Evolutionary conservation across 2,888 invertebrate species (phyloP), one percentile per base, ranked within the genome.

Genomic region (Idaea biselata): DNA sequence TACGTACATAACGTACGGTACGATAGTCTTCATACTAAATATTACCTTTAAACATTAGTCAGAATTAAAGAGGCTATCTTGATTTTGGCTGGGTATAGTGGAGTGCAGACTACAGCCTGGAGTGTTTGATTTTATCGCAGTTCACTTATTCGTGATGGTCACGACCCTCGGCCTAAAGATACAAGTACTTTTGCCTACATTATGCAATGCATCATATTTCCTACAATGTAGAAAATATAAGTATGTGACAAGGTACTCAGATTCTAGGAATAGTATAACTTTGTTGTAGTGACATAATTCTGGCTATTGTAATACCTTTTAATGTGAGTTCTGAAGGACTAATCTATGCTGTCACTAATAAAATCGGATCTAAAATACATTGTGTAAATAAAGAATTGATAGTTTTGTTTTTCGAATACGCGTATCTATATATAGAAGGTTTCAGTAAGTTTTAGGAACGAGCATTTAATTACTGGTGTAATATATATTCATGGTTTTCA

Each of bases 251-350:
- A 44, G 44, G 44, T 44, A 44, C 3, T 44, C 14, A 14, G 11
- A 44, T 44, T 44, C 44, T 44, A 44, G 11, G 44, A 44, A 44
- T n/a, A 60, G 8, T 11, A 11, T 44, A 44, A 44, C 44, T 44
- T 14, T 44, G 44, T 44, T 44, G 44, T 44, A 44, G 44, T 44
- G 44, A 44, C 44, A 44, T 44, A 44, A 44, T 14, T 44, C 44
- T 44, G 44, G 14, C 44, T 44, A 44, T 44, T 44, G 68, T 69
- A 71, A 71, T 70, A 69, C 70, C 68, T 65, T 14, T 44, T 44
- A 14, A 44, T 44, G 44, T 44, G 8, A 44, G 14, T 25, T 25
- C 44, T 11, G 44, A 44, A 44, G 44, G 44, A 44, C 44, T 11
- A 14, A 44, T 44, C 11, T 44, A 44, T 14, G 3, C 2, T 14